Conservation (phyloP, 2,888 invertebrate genomes). For the Morpho helenor region DNA sequence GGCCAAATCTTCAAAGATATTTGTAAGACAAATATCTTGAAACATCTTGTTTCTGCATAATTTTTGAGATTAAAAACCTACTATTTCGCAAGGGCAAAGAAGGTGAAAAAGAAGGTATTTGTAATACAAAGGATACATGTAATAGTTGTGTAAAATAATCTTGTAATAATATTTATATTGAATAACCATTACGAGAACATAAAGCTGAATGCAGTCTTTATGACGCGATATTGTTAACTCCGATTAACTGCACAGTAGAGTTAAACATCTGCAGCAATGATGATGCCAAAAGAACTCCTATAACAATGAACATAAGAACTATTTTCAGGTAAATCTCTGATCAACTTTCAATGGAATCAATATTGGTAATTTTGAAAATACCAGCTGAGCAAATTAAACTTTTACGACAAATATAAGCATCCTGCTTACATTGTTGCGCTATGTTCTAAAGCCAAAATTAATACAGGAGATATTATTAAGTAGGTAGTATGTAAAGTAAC, state of each 20-base stretch:
- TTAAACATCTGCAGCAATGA: constrained; percentile 1
- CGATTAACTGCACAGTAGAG: constrained; percentile 3
- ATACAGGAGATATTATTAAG: no score
- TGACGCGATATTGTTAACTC: constrained; percentile 4
- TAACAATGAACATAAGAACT: neutral
- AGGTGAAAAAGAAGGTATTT: no score
- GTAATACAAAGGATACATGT: no score
- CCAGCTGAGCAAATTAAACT: constrained; percentile 42
- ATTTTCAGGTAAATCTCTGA: neutral
- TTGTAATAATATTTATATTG: neutral
- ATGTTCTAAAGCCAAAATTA: no score
- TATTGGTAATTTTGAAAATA: constrained; percentile 36
- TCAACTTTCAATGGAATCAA: constrained; percentile 29
- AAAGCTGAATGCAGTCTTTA: constrained; percentile 2
- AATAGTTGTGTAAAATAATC: no score
- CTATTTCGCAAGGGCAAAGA: neutral
- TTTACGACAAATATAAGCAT: neutral
- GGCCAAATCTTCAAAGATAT: no score
- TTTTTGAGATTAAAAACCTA: neutral
- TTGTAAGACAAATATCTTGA: no score
- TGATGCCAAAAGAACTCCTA: neutral
- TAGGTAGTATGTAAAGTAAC: no score
- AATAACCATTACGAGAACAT: constrained; percentile 6
- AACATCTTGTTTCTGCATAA: no score
- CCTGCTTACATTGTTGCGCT: no score